These are phyloP conservation scores for Anisognathus igniventris DNA, from an alignment of 2,797 vertebrate genomes.

Conservation along the genomic window DNA sequence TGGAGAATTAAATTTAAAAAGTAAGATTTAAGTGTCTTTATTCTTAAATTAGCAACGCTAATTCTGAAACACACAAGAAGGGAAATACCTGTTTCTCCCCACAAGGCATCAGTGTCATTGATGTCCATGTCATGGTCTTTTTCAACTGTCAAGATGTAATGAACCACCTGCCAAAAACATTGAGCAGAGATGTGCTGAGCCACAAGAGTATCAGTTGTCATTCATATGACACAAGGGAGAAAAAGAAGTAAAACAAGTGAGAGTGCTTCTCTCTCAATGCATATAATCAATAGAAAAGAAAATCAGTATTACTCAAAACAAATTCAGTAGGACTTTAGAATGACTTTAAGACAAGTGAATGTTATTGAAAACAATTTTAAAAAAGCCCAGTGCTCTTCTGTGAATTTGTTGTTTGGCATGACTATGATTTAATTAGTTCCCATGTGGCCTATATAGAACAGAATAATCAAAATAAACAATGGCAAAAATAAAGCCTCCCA, in stretches of 20 bases:
- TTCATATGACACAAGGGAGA: not conserved
- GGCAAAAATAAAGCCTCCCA: not conserved
- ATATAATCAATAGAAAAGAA: not conserved
- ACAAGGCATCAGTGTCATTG: constrained; percentile 91
- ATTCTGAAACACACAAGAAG: not conserved
- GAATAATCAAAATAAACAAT: constrained; percentile 20
- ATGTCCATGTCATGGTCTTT: constrained; percentile 86
- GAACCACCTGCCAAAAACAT: constrained; percentile 85
- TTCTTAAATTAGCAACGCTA: not conserved
- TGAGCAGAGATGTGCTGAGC: constrained; percentile 42
- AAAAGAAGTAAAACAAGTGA: not conserved
- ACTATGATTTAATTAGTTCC: constrained; percentile 39
- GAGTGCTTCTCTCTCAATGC: not conserved
- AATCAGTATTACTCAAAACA: not conserved
- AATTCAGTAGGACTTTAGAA: not conserved
- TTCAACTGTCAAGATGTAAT: constrained; percentile 83
- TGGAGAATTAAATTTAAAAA: not conserved
- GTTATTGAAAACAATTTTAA: not conserved
- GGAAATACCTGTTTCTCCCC: constrained; percentile 97
- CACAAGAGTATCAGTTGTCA: not conserved
- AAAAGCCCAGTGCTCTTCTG: not conserved
- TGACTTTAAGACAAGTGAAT: not conserved
- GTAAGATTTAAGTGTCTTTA: not conserved
- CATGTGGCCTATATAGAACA: constrained; percentile 23
- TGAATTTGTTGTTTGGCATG: not conserved